Base-by-base conservation (phyloP, 2,113 vertebrate genomes). In the Microcebus ravelobensis region DNA sequence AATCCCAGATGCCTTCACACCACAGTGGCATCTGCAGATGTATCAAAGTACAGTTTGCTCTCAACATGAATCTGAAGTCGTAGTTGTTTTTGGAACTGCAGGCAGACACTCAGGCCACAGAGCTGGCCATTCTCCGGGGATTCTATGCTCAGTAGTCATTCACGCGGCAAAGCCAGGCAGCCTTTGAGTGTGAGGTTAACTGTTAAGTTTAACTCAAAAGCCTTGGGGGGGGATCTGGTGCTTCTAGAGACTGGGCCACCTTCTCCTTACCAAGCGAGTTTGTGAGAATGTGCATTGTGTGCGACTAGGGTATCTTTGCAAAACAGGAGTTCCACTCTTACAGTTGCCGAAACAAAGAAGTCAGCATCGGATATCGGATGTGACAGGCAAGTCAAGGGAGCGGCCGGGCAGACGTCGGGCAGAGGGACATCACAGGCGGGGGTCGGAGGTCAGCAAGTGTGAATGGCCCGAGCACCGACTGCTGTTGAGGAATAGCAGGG, bases 91-190 rank as follows among this genome's bases (percentile, higher is more conserved):
- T 21, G 4, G 76, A 55, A 13, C 21, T 12, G 1, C 1, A 11
- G 21, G 3, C 12, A 8, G 25, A 11, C 1, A 8, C 23, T 68
- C 31, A 27, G 8, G 15, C 52, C 8, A 14, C 34, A 36, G 48
- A 27, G 18, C 17, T 48, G 27, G 2, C 2, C 55, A 8, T 0
- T 27, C 20, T n/a, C 1, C 0, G 23, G 7, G 8, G 77, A n/a
- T 23, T 21, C 45, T n/a, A 3, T 9, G 18, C 57, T 59, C 77
- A 0, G 6, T 0, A 6, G 2, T 6, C 21, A 10, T 52, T 18
- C 36, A 21, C 20, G 4, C 20, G 10, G 11, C 11, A 27, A 36
- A 50, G n/a, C 45, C 42, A 74, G 18, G 36, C 21, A 4, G 6
- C 17, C 59, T 61, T 27, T 5, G 25, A 63, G 59, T 63, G 25